phyloP scores from a whole-genome alignment of 1,140 invertebrate genomes.

The Orussus abietinus region DNA sequence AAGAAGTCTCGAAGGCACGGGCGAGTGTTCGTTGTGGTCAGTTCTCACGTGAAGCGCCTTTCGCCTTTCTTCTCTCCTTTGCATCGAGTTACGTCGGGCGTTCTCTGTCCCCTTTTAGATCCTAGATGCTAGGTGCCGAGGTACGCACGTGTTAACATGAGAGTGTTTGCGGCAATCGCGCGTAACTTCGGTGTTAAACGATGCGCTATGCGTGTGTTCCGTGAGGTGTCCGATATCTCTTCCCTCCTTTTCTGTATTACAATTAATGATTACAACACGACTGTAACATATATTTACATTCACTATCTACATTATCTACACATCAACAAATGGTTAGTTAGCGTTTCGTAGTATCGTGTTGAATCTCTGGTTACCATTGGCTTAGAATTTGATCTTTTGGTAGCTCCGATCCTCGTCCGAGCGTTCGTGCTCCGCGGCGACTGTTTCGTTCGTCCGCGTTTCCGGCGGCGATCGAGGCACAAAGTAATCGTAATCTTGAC shows the following conservation, averaged over 20 bases:
- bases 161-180: constrained; percentile 14
- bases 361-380: constrained; percentile 8
- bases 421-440: constrained; percentile 7
- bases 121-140: constrained; percentile 5
- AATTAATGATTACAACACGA: constrained; percentile 40
- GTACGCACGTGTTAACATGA: constrained; percentile 12
- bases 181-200: constrained; percentile 18
- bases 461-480: constrained; percentile 14
- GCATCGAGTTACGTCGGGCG: constrained; percentile 21
- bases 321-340: constrained; percentile 52
- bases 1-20: constrained; percentile 1
- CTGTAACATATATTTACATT: constrained; percentile 43
- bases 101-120: constrained; percentile 12
- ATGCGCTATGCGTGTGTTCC: constrained; percentile 21
- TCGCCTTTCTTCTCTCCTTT: constrained; percentile 10
- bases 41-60: constrained; percentile 13
- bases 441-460: constrained; percentile 8
- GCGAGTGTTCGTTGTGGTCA: constrained; percentile 29
- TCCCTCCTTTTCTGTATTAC: constrained; percentile 18
- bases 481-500: constrained; percentile 16
- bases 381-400: constrained; percentile 10
- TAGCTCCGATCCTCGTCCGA: constrained; percentile 11
- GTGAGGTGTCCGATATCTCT: constrained; percentile 15
- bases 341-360: constrained; percentile 22
- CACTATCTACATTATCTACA: constrained; percentile 56